phyloP scores from a whole-genome alignment of 2,888 invertebrate species.

The Loripinus fragilis region DNA sequence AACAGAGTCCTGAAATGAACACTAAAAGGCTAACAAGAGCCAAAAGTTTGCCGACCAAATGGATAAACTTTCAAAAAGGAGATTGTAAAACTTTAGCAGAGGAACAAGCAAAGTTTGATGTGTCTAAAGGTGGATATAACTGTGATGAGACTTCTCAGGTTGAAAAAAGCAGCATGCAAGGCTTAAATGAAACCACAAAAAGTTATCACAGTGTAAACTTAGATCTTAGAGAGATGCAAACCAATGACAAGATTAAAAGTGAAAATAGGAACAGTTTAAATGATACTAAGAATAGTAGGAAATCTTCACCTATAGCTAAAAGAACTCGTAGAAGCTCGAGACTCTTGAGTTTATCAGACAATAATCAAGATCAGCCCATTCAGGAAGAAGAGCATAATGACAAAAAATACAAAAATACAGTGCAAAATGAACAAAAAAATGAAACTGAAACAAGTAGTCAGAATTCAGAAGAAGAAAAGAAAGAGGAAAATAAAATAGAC shows the following conservation, averaged over 20 bases:
- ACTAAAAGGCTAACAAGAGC: constrained; percentile 14
- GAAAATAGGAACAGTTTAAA: background rate
- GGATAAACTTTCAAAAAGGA: background rate
- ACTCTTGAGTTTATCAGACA: constrained; percentile 22
- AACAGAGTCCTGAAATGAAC: background rate
- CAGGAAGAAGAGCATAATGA: too few relatives aligned
- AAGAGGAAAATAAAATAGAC: background rate
- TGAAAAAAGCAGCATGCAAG: too few relatives aligned
- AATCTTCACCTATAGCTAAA: constrained; percentile 5
- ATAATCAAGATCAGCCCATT: background rate
- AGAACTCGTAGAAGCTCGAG: constrained; percentile 31
- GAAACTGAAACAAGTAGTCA: too few relatives aligned
- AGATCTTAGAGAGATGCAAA: background rate
- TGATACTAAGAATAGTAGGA: background rate
- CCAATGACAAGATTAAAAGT: too few relatives aligned
- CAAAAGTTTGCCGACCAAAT: constrained; percentile 18
- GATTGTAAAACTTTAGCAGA: constrained; percentile 36
- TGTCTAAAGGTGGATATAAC: constrained; percentile 8
- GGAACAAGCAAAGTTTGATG: constrained; percentile 15
- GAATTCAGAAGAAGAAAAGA: too few relatives aligned
- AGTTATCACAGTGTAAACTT: background rate
- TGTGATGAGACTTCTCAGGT: background rate
- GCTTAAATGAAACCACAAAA: background rate
- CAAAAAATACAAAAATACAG: too few relatives aligned
- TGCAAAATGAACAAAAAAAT: too few relatives aligned